phyloP scores from a whole-genome alignment of 2,797 vertebrate genomes.

The Poecilia gillii region DNA sequence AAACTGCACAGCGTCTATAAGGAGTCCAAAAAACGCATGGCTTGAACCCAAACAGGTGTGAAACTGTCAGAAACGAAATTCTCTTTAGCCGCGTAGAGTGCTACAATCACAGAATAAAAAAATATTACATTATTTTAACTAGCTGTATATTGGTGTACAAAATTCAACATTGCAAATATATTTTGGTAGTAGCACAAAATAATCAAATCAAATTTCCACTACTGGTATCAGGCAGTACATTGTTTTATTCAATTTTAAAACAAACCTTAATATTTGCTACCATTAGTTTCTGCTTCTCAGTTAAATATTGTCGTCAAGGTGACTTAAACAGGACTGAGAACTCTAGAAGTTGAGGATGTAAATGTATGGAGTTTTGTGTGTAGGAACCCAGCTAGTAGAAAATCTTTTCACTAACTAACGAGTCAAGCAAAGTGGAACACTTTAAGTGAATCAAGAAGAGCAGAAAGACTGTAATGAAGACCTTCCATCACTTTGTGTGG shows the following conservation, averaged over 20 bases:
- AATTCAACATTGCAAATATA: neutral
- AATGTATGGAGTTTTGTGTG: neutral
- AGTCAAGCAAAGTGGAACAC: constrained; percentile 2
- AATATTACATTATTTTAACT: neutral
- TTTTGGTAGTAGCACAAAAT: neutral
- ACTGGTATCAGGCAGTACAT: neutral
- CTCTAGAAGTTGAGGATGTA: neutral
- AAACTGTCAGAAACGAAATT: neutral
- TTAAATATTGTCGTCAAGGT: no score
- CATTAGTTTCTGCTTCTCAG: neutral
- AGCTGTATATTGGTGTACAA: neutral
- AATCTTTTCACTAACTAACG: constrained; percentile 1
- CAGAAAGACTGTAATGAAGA: neutral
- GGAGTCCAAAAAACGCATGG: neutral
- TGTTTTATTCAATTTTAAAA: neutral
- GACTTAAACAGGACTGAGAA: neutral
- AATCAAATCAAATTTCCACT: neutral
- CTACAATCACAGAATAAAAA: neutral
- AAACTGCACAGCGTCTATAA: neutral
- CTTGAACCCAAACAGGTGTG: neutral
- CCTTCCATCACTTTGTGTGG: neutral
- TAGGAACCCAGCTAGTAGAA: neutral
- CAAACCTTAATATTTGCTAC: no score
- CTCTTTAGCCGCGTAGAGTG: neutral
- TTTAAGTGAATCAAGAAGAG: neutral